Percentiles rank a stretch among this genome's conserved stretches.
Conservation (phyloP, 2,888 invertebrate species). For the Chymomyza caudatula region DNA sequence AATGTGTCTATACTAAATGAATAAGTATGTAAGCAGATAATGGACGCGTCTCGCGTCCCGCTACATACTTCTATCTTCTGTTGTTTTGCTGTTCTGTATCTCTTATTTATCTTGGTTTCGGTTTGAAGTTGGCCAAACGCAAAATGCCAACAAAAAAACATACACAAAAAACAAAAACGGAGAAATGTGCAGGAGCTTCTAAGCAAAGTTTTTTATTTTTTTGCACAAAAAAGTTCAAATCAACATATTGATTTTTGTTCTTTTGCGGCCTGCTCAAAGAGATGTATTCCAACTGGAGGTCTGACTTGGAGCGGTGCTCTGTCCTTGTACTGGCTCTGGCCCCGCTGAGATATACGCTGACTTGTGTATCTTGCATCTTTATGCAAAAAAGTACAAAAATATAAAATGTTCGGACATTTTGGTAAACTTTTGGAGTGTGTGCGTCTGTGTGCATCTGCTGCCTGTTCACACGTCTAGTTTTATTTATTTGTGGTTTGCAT, state of each 20-base stretch:
- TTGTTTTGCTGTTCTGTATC: constrained; percentile 1
- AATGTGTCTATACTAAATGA: constrained; percentile 7
- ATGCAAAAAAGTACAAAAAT: not conserved
- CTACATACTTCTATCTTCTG: not conserved
- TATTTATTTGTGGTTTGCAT: constrained; percentile 44
- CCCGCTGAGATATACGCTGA: constrained; percentile 30
- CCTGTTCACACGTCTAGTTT: constrained; percentile 38
- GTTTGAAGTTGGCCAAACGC: constrained; percentile 38
- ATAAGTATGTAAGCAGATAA: constrained; percentile 69
- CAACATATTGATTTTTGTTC: constrained; percentile 68
- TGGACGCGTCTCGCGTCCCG: constrained; percentile 36
- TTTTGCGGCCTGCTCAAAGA: constrained; percentile 30
- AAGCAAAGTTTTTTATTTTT: constrained; percentile 30
- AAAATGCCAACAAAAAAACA: constrained; percentile 14
- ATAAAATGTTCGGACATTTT: constrained; percentile 32
- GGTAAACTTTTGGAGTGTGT: constrained; percentile 45
- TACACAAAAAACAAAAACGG: constrained; percentile 22
- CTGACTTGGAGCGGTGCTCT: not conserved
- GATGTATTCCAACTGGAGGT: constrained; percentile 46
- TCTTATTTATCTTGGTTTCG: not conserved
- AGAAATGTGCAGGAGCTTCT: not conserved
- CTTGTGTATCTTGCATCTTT: constrained; percentile 69
- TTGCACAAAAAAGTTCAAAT: constrained; percentile 47
- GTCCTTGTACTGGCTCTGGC: not conserved
- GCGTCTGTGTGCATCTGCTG: constrained; percentile 6